Base-by-base conservation (phyloP, 2,113 vertebrate genomes). In the Microtus oregoni region DNA sequence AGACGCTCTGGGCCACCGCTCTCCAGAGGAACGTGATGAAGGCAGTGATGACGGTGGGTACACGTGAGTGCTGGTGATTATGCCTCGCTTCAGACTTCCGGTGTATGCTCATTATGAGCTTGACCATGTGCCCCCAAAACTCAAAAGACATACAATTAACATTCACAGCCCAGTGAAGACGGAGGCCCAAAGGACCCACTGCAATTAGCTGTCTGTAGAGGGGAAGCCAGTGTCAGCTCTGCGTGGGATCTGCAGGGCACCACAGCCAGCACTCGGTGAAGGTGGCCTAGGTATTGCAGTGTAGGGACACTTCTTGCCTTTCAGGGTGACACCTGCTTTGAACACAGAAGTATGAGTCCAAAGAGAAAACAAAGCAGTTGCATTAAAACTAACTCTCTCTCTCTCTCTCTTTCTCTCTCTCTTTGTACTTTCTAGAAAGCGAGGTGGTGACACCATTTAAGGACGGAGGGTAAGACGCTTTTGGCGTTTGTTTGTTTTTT, bases 241-340 rank as follows among this genome's bases (percentile, higher is more conserved):
- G 24, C 28, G 5, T 35, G 28, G 30, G 22, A 7, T 6, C 19
- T 41, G 6, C 68, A 52, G 10, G 91, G 79, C 41, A 50, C 92
- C 61, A 14, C n/a, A 78, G 67, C 30, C 79, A 87, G 44, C 73
- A 50, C 86, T 68, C 32, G 2, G 3, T 7, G 13, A 20, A 87
- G 63, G 70, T 38, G 70, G 20, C 63, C 72, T 78, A 67, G 41
- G 14, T 35, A 20, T 17, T 58, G 44, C 38, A 26, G 61, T 50
- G 14, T 7, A 30, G 55, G 58, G 17, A 3, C 28, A 14, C 35
- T 75, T 89, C 87, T 67, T 73, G 72, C 77, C 50, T 86, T 68
- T 41, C 58, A 52, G 55, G 61, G 5, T 65, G 61, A n/a, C 89
- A 81, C 90, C 86, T 75, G 47, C 58, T 90, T 94, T 92, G 91